Evolutionary conservation across 1,140 invertebrate species (phyloP), one percentile per base, ranked within the genome.

Genomic region (Tetramorium alpestre): DNA sequence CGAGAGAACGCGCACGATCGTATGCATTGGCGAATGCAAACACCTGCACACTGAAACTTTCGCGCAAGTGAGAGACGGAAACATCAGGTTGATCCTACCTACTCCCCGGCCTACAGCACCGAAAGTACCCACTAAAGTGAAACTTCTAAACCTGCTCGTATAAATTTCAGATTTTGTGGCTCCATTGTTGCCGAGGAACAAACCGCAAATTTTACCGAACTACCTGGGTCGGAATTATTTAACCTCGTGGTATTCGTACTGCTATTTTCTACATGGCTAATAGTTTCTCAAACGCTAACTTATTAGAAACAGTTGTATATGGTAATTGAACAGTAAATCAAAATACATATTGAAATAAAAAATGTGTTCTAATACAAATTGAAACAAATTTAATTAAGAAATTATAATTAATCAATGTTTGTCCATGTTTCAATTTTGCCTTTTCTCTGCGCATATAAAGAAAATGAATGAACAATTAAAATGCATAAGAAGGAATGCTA

Each of bases 91-190:
- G 80, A 84, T 84, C 28, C 56, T 28, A 67, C 25, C 67, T 56
- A 13, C 49, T 33, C 76, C 18, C 3, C 38, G 10, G 60, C 25
- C 41, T 38, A 47, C 69, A 73, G 54, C 33, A 47, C 25, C 47
- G 67, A 60, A 78, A 77, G 77, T 80, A 69, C 41, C 33, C 33
- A 60, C 69, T 73, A 84, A 84, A 84, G 69, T 60, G n/a, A 73
- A 84, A 84, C 80, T 84, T 84, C 56, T 75, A 84, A 84, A 84
- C 69, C 69, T 75, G 25, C 54, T 75, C 80, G 69, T 84, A 84
- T 84, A 84, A 84, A 84, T 84, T 84, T 84, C 80, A 84, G 54
- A 84, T 84, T 84, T 84, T 84, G 69, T 75, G 69, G 80, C 69
- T 33, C 70, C 56, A 84, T 84, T 84, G 80, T 84, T 84, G 54